phyloP scores from a whole-genome alignment of 1,140 invertebrate species.

The Drosophila nigrodunni region DNA sequence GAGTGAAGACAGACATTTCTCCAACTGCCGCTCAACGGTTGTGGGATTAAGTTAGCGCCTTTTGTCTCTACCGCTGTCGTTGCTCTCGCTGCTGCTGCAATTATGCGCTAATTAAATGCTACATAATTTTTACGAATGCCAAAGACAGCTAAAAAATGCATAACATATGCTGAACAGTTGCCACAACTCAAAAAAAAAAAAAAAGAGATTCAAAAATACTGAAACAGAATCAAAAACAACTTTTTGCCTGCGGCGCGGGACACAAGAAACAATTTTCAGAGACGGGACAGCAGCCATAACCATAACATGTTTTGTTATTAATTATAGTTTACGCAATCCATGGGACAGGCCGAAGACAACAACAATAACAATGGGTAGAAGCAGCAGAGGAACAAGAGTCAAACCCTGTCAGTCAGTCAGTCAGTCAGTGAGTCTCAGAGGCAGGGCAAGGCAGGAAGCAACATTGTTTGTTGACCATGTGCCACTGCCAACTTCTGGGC shows the following conservation, averaged over 20 bases:
- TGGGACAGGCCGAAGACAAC: constrained; percentile 80
- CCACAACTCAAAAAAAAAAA: constrained; percentile 25
- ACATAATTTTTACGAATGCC: constrained; percentile 81
- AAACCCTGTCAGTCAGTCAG: constrained; percentile 53
- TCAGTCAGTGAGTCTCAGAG: constrained; percentile 31
- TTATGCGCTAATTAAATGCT: constrained; percentile 83
- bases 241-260: constrained; percentile 65
- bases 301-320: constrained; percentile 83
- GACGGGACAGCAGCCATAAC: constrained; percentile 61
- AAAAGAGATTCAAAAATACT: constrained; percentile 7
- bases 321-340: constrained; percentile 82
- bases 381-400: constrained; percentile 46
- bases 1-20: constrained; percentile 9
- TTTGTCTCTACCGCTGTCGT: constrained; percentile 15
- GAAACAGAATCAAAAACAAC: constrained; percentile 35
- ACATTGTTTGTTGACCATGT: constrained; percentile 64
- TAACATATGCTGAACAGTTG: constrained; percentile 77
- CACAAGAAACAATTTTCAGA: constrained; percentile 80
- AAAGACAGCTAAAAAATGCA: constrained; percentile 81
- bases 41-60: constrained; percentile 24
- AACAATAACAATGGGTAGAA: constrained; percentile 39
- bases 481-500: constrained; percentile 45
- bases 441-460: constrained; percentile 51
- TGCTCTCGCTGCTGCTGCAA: constrained; percentile 51
- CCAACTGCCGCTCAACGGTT: constrained; percentile 6